Percentiles rank a stretch among this genome's conserved stretches.
phyloP scores from a whole-genome alignment of 2,888 invertebrate species.

The Phengaris arion region DNA sequence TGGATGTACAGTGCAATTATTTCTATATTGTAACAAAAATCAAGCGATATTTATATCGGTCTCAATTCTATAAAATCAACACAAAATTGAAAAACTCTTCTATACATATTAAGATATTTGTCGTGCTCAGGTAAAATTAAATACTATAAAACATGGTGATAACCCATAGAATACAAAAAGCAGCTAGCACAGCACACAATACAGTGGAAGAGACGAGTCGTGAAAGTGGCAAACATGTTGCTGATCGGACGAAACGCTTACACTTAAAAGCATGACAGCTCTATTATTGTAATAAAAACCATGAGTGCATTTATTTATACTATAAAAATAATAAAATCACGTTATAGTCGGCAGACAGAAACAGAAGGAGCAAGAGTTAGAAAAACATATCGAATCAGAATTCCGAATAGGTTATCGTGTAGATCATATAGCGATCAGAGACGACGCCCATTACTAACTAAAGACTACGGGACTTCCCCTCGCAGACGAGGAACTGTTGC shows the following conservation, averaged over 20 bases:
- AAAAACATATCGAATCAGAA: conserved; percentile 40
- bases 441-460: conserved; percentile 54
- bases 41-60: conserved; percentile 40
- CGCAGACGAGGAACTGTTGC: conserved; percentile 64
- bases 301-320: conserved; percentile 69
- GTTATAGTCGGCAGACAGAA: conserved; percentile 62
- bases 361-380: conserved; percentile 61
- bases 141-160: conserved; percentile 74
- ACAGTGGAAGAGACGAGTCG: conserved; percentile 78
- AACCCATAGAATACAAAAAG: conserved; percentile 78
- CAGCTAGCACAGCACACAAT: conserved; percentile 79
- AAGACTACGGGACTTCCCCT: conserved; percentile 53
- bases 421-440: conserved; percentile 33
- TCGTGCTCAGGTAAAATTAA: conserved; percentile 68
- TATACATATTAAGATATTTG: conserved; percentile 35
- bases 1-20: conserved; percentile 70
- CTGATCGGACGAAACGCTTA: conserved; percentile 76
- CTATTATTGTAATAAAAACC: conserved; percentile 71
- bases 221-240: conserved; percentile 76
- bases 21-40: conserved; percentile 50
- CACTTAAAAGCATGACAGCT: conserved; percentile 79
- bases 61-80: conserved; percentile 21
- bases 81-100: conserved; percentile 27
- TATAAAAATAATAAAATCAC: conserved; percentile 47
- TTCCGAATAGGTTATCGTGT: conserved; percentile 34